Base-by-base conservation (phyloP, 2,797 vertebrate genomes). In the Lepus townsendii region DNA sequence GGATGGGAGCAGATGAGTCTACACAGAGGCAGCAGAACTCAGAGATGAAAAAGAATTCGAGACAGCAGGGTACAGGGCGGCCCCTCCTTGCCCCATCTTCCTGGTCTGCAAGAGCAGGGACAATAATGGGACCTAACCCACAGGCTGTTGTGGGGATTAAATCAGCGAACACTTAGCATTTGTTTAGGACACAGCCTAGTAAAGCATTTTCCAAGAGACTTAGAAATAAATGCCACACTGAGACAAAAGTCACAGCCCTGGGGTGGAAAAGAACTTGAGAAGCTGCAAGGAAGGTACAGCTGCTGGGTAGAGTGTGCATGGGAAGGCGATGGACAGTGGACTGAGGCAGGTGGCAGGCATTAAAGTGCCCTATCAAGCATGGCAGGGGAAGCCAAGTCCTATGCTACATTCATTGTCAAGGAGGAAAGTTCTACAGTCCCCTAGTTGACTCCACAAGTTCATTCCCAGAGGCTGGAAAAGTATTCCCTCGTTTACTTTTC, bases 281-380 rank as follows among this genome's bases (percentile, higher is more conserved):
- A 88, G 77, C 5, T 14, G 24, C 50, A 68, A 35, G 62, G 27
- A 66, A 10, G 65, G 24, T 14, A 14, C 71, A 65, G 30, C 63
- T 84, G 19, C 22, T 12, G 7, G 52, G 19, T 42, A 1, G 20
- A 47, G 13, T 9, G 0, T 7, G 13, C 12, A 6, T 2, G 52
- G 54, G 12, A 76, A 75, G 66, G 54, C 6, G 22, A 11, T 38
- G 24, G 66, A 47, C 32, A 12, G 11, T 7, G 90, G 62, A 57
- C 27, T 2, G n/a, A 20, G 17, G 7, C 11, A 38, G 76, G 50
- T 2, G n/a, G 4, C 30, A 17, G 76, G 26, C 3, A 24, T 65
- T 13, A 0, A 11, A 1, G 38, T 5, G 8, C 26, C 26, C n/a
- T 16, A 1, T 4, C 19, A 5, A 7, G 19, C 22, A 47, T 0